Base-by-base conservation (phyloP, 2,888 invertebrate species). In the Orthonevra nobilis region DNA sequence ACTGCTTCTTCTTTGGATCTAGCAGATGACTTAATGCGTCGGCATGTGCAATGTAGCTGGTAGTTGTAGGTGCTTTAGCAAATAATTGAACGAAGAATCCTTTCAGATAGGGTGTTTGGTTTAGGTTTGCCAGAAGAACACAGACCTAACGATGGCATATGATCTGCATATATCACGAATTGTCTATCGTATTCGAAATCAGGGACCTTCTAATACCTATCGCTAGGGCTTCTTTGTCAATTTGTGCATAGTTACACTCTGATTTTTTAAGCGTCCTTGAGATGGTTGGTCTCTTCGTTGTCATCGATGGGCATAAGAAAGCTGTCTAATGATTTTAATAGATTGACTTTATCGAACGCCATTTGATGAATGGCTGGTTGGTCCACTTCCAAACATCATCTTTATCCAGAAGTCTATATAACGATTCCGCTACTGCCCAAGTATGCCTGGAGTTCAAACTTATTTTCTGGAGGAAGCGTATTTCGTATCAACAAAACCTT, bases 191-290 rank as follows among this genome's bases (percentile, higher is more conserved):
- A 48, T 3, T 75, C 7, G 63, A 66, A 81, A 26, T 81, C 61
- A 6, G 81, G 64, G 54, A 81, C 79, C 48, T 77, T 81, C n/a
- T 81, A 1, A 81, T 63, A 2, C 68, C 56, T 14, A 44, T 44
- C 2, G 14, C 26, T 14, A 68, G 38, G 4, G 81, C 75, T 32
- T 81, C 70, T 14, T 58, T 36, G 10, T 81, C 77, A 9, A 77
- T 70, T 42, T 70, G 63, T 1, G 26, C 44, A 44, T 44, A 44
- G 5, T 30, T 46, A 14, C 30, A 14, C 2, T 46, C 46, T 7
- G 50, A 4, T 52, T 48, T 52, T 0, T 23, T 50, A 1, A 74
- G 30, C 0, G 68, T 74, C 20, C 61, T 48, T 2, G 60, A 68
- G 3, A 48, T 17, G 4, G 69, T 44, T 0, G 61, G 79, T 15